These are phyloP conservation scores for Pterocles orientalis DNA, from an alignment of 2,113 vertebrate genomes.

Conservation along the genomic window DNA sequence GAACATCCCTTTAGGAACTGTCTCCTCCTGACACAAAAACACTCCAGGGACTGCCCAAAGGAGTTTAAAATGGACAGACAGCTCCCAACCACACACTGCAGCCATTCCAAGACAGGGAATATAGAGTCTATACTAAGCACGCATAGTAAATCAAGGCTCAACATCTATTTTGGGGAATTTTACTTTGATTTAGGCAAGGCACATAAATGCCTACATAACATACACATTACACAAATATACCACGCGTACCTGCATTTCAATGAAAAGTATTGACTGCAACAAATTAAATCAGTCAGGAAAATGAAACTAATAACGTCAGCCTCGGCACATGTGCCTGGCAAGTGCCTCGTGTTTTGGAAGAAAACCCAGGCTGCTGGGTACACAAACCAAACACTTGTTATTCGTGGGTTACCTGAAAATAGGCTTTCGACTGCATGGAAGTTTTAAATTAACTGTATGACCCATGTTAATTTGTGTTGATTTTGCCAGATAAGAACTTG, in stretches of 20 bases:
- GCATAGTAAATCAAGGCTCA: background rate
- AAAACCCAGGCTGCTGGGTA: background rate
- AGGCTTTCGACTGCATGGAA: background rate
- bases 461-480: background rate
- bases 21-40: background rate
- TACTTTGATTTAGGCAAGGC: no score
- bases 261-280: background rate
- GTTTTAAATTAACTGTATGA: background rate
- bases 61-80: background rate
- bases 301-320: background rate
- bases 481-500: background rate
- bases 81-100: background rate
- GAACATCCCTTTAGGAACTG: background rate
- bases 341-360: background rate
- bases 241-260: background rate
- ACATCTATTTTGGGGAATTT: no score
- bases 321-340: background rate
- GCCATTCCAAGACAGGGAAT: background rate
- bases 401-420: background rate
- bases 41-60: background rate
- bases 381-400: background rate
- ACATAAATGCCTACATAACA: background rate
- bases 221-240: background rate
- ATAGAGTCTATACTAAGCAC: background rate
- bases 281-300: background rate